phyloP scores from a whole-genome alignment of 2,113 vertebrate species.

The Leucosticte australis region DNA sequence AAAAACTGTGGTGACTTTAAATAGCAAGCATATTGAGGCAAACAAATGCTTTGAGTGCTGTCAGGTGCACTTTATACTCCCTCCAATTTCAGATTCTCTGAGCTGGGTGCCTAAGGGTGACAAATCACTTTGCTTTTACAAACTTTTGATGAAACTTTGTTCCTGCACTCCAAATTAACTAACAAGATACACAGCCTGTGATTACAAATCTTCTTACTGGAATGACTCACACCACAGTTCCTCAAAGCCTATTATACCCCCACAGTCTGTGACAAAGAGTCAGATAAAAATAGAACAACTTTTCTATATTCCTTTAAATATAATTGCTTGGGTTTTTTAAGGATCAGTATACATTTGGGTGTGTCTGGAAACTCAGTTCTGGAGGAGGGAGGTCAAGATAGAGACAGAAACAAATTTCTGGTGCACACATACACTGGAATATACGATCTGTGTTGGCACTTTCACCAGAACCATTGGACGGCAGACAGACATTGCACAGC shows the following conservation, averaged over 20 bases:
- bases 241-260: not conserved
- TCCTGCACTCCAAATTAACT: not conserved
- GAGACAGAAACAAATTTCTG: not conserved
- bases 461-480: not conserved
- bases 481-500: not conserved
- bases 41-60: not conserved
- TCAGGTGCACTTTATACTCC: not conserved
- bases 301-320: not conserved
- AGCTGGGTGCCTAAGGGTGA: not conserved
- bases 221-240: not conserved
- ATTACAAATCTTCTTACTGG: not conserved
- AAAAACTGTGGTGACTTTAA: not conserved
- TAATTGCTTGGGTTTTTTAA: not conserved
- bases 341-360: not conserved
- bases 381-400: not conserved
- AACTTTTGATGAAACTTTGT: not conserved
- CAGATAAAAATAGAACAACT: not conserved
- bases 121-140: not conserved
- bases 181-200: not conserved
- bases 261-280: not conserved
- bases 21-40: not conserved
- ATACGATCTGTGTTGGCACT: not conserved
- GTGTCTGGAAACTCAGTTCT: not conserved
- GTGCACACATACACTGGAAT: not conserved
- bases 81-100: not conserved